phyloP scores from a whole-genome alignment of 2,113 vertebrate genomes.

The Xiphias gladius region DNA sequence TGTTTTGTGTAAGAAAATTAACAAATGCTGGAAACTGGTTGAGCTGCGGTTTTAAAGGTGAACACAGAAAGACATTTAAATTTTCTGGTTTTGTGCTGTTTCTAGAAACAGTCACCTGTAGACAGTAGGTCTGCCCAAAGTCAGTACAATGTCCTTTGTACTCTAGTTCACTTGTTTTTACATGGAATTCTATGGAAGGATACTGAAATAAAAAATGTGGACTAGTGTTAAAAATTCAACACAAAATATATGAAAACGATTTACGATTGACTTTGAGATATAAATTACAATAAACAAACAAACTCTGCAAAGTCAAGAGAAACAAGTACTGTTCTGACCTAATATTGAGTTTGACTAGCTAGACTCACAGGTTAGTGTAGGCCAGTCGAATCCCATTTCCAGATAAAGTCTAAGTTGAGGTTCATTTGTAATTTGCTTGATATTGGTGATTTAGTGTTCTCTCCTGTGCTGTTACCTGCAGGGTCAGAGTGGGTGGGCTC shows the following conservation, averaged over 20 bases:
- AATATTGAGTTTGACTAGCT: not conserved
- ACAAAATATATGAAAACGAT: not conserved
- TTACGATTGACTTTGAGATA: not conserved
- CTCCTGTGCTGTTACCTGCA: slow-evolving; percentile 69
- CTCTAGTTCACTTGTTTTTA: not conserved
- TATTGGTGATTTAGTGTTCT: not conserved
- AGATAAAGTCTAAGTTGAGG: not conserved
- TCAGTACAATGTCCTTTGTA: not conserved
- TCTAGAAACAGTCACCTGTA: not conserved
- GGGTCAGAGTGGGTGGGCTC: slow-evolving; percentile 70
- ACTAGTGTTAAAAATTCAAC: not conserved
- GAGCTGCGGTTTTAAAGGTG: not conserved
- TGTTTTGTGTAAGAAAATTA: not conserved
- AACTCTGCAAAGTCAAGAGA: not conserved
- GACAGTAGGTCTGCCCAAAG: not conserved
- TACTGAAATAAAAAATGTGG: not conserved
- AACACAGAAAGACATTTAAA: not conserved
- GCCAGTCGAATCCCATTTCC: not conserved
- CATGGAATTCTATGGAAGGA: not conserved
- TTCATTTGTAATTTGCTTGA: not conserved
- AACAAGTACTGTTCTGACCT: not conserved
- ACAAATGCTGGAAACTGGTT: not conserved
- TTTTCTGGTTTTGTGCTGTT: not conserved
- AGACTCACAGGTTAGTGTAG: not conserved
- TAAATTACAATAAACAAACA: not conserved